These are phyloP conservation scores for Lepidurus apus DNA, from an alignment of 1,140 invertebrate species.

Conservation along the genomic window DNA sequence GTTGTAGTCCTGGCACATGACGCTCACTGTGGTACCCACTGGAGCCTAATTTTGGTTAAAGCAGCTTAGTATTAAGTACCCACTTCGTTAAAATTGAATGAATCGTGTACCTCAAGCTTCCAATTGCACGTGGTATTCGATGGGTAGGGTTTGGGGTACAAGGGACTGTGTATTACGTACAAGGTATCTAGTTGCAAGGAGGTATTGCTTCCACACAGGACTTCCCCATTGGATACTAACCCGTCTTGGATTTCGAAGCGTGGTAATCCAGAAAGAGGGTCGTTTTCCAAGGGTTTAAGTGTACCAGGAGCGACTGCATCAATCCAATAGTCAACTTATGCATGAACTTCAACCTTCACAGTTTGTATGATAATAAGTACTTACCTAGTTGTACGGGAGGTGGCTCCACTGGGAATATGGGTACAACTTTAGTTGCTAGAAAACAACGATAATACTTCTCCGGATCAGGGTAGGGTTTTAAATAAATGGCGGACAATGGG, in stretches of 20 bases:
- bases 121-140: neutral
- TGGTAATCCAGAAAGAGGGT: neutral
- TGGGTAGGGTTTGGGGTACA: neutral
- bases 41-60: neutral
- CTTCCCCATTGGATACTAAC: neutral
- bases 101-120: neutral
- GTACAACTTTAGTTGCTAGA: neutral
- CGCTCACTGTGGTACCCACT: neutral
- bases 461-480: neutral
- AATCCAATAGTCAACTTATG: neutral
- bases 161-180: neutral
- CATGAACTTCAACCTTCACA: too few relatives aligned
- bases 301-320: neutral
- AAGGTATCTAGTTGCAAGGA: neutral
- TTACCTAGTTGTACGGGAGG: neutral
- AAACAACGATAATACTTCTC: neutral
- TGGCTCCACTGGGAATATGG: neutral
- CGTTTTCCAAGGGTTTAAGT: neutral
- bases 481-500: neutral
- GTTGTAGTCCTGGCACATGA: neutral
- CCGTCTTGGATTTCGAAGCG: neutral
- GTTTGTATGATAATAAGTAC: too few relatives aligned
- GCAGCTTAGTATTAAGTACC: too few relatives aligned
- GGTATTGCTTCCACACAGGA: neutral
- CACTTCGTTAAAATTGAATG: too few relatives aligned